Evolutionary conservation across 92 coral and sea anemone species (phyloP).

Genomic region (Zoanthus sociatus): DNA sequence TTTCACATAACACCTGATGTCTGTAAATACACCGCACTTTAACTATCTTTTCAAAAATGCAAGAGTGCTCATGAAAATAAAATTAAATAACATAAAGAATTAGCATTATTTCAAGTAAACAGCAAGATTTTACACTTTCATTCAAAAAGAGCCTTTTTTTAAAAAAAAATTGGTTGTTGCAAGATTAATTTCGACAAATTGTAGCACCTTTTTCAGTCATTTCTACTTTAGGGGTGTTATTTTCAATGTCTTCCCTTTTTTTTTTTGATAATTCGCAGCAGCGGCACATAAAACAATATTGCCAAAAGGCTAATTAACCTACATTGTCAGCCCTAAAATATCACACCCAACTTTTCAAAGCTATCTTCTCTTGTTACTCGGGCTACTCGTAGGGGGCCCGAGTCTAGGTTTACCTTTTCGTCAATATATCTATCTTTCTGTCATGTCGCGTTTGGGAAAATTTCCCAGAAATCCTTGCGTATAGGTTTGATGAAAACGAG

Average conservation of each 20-base stretch:
- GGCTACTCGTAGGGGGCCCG: no score
- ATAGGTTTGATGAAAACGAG: no score
- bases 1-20: background rate
- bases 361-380: background rate
- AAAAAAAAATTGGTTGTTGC: constrained; percentile 1
- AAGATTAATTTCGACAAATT: background rate
- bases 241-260: background rate
- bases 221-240: constrained; percentile 10
- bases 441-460: no score
- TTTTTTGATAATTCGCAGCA: background rate
- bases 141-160: background rate
- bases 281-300: background rate
- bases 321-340: background rate
- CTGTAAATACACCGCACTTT: background rate
- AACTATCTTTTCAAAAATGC: background rate
- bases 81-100: background rate
- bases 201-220: background rate
- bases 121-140: background rate
- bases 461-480: no score
- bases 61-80: background rate
- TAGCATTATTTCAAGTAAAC: background rate
- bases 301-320: constrained; percentile 8
- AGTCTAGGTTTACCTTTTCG: no score
- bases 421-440: no score
- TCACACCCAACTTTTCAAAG: background rate